These are phyloP conservation scores for Cerastoderma edule DNA, from an alignment of 2,888 invertebrate genomes.

Conservation along the genomic window DNA sequence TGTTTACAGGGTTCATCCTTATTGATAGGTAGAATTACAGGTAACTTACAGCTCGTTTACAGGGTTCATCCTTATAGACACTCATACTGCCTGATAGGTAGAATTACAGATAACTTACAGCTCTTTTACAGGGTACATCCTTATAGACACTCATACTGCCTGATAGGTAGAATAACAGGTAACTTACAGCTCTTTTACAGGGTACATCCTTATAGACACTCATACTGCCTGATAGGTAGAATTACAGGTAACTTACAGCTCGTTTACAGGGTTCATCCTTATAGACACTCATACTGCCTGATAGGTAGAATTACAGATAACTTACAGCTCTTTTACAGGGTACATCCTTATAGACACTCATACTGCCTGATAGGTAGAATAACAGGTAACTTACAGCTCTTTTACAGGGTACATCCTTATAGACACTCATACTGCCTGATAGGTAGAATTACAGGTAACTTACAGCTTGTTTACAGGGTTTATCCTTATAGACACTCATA, in stretches of 20 bases:
- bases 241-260: conserved; percentile 87
- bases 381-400: conserved; percentile 89
- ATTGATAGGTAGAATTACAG: too few species aligned
- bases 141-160: conserved; percentile 92
- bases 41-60: conserved; percentile 89
- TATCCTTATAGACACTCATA: conserved; percentile 93
- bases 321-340: conserved; percentile 89
- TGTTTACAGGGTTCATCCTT: conserved; percentile 94
- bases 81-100: conserved; percentile 91
- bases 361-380: conserved; percentile 90
- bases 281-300: conserved; percentile 90
- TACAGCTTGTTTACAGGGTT: conserved; percentile 90
- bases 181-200: conserved; percentile 89
- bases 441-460: conserved; percentile 90
- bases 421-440: conserved; percentile 90
- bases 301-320: conserved; percentile 90
- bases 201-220: conserved; percentile 93
- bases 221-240: conserved; percentile 91
- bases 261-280: conserved; percentile 94
- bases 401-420: conserved; percentile 93
- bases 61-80: conserved; percentile 93
- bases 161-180: conserved; percentile 90
- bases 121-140: conserved; percentile 93
- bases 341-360: conserved; percentile 94
- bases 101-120: conserved; percentile 87